Evolutionary conservation across 2,888 invertebrate genomes (phyloP), one percentile per base, ranked within the genome.

Genomic region (Plagodis dolabraria): DNA sequence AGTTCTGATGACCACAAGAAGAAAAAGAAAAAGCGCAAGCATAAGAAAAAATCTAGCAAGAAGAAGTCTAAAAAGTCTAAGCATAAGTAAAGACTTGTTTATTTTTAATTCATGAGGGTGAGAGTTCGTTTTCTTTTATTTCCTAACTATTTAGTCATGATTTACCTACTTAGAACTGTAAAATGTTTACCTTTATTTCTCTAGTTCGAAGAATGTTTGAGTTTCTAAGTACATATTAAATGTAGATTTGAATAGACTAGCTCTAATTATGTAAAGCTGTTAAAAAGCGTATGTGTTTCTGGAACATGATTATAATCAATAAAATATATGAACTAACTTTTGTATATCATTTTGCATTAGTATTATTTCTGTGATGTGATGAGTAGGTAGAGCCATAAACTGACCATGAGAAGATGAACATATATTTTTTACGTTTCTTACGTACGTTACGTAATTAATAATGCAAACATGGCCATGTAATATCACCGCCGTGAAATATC

Each of bases 41-140:
- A 95, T 82, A 95, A 95, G 89, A 96, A 95, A 74, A 95, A 95
- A 73, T 94, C 94, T 34, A 92, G 93, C 71, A 96, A 95, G 79
- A 96, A 96, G 82, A 96, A 95, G 87, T 64, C 68, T 40, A 96
- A 96, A 82, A 96, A 96, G 83, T 93, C 94, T 64, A 92, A 92
- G 75, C 90, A 92, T 81, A 92, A 92, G 83, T 91, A 85, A 80
- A 49, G 46, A 9, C 36, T 54, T 52, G 12, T 46, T 65, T 49
- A n/a, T n/a, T 51, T 51, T 58, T 35, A 34, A 40, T 48, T 53
- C 33, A 36, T 47, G 53, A 51, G 47, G 52, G 44, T 22, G 11
- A 47, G 12, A 43, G 6, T 43, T 12, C 2, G 11, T 43, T 43
- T 12, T 8, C 9, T 56, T 63, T 57, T 50, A 53, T 54, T 63